A percentile compares a stretch with the other conserved stretches of the same genome.
Evolutionary conservation across 2,888 invertebrate species (phyloP).

Genomic region (Odontocerum albicorne): DNA sequence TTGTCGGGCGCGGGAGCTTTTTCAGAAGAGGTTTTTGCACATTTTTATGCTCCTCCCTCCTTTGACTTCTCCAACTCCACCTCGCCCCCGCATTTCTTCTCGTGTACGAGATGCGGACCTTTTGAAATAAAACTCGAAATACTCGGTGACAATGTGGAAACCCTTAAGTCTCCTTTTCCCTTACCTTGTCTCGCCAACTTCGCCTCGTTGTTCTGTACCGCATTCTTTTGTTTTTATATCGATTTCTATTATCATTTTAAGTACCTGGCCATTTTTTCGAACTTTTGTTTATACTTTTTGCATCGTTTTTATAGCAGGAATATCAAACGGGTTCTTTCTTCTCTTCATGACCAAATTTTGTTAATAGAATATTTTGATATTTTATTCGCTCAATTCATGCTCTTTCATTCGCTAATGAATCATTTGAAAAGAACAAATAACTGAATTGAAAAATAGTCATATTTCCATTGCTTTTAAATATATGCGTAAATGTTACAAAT

Average conservation of each 20-base stretch:
- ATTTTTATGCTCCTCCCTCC: conserved; percentile 28
- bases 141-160: conserved; percentile 28
- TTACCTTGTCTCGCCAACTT: conserved; percentile 22
- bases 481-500: no score
- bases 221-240: conserved; percentile 34
- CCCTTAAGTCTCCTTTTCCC: conserved; percentile 20
- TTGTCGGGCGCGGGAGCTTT: conserved; percentile 34
- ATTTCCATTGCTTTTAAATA: no score
- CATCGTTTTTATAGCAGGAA: conserved; percentile 22
- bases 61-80: background rate
- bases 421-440: no score
- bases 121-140: conserved; percentile 26
- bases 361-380: no score
- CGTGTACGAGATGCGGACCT: conserved; percentile 15
- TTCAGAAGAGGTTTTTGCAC: conserved; percentile 33
- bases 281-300: conserved; percentile 33
- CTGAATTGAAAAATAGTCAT: no score
- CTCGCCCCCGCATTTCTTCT: background rate
- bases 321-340: background rate
- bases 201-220: conserved; percentile 25
- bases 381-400: no score
- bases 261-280: conserved; percentile 28
- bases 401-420: no score
- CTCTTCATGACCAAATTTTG: no score
- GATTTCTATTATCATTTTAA: conserved; percentile 36